Percentiles rank a stretch among this genome's conserved stretches.
Evolutionary conservation across 2,888 invertebrate genomes (phyloP).

Genomic region (Ennomos fuscantarius): DNA sequence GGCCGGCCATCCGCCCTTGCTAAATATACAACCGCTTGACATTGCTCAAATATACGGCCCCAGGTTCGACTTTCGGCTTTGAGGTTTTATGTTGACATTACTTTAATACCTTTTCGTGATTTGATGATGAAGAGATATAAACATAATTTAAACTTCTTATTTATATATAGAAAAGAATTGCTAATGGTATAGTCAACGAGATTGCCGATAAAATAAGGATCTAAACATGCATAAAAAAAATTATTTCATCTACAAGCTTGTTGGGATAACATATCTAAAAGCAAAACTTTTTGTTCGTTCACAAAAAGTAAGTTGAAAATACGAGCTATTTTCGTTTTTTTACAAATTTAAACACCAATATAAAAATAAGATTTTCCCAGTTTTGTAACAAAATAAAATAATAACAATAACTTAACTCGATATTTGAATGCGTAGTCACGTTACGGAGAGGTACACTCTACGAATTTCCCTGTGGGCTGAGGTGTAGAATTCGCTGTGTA

Average conservation of each 20-base stretch:
- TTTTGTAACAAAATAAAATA: conserved; percentile 11
- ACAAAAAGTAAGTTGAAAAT: too few relatives aligned
- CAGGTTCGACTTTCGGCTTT: conserved; percentile 18
- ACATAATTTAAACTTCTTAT: neutral
- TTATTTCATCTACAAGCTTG: too few relatives aligned
- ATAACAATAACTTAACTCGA: conserved; percentile 21
- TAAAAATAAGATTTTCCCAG: neutral
- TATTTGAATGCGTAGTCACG: conserved; percentile 32
- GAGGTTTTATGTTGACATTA: conserved; percentile 14
- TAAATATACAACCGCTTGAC: conserved; percentile 36
- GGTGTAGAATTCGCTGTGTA: conserved; percentile 26
- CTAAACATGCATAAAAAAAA: too few relatives aligned
- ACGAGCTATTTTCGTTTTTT: too few relatives aligned
- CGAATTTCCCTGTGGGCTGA: conserved; percentile 37
- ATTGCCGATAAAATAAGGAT: too few relatives aligned
- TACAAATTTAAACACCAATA: neutral
- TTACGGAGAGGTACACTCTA: conserved; percentile 27
- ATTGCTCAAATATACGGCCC: conserved; percentile 20
- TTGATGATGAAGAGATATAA: conserved; percentile 8
- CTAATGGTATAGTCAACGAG: too few relatives aligned
- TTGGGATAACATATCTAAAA: too few relatives aligned
- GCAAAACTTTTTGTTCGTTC: too few relatives aligned
- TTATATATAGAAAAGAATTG: too few relatives aligned
- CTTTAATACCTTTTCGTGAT: conserved; percentile 13
- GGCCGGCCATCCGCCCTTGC: conserved; percentile 43